Evolutionary conservation across 1,140 invertebrate species (phyloP).

Genomic region (Temnothorax nylanderi): DNA sequence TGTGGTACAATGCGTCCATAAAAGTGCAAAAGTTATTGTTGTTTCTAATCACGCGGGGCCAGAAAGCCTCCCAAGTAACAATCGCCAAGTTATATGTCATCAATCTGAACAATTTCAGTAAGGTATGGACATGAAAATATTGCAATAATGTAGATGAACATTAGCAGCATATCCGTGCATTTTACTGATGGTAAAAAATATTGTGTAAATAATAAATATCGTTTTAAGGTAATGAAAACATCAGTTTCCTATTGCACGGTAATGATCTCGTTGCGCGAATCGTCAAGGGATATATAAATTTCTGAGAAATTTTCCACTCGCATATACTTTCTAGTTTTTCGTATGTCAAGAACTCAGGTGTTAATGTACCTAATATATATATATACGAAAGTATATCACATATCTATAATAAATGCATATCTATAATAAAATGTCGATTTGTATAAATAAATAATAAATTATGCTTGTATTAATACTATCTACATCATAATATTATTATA

Average conservation of each 20-base stretch:
- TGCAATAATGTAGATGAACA: background rate
- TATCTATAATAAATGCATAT: too few relatives aligned
- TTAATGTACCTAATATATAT: background rate
- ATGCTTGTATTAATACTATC: too few relatives aligned
- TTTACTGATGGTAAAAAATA: background rate
- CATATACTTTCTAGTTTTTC: background rate
- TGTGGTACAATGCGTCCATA: constrained; percentile 22
- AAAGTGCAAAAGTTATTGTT: constrained; percentile 26
- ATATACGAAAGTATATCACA: too few relatives aligned
- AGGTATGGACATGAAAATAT: constrained; percentile 7
- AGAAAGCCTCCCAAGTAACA: background rate
- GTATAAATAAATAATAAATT: too few relatives aligned
- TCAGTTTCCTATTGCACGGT: constrained; percentile 35
- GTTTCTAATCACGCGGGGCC: constrained; percentile 13
- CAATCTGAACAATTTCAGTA: constrained; percentile 25
- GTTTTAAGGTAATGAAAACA: constrained; percentile 45
- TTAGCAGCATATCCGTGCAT: background rate
- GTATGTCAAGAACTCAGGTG: background rate
- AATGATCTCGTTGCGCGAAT: constrained; percentile 18
- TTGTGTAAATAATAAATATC: background rate
- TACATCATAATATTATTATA: too few relatives aligned
- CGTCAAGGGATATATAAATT: background rate
- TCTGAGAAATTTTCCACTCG: background rate
- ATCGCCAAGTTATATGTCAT: constrained; percentile 24
- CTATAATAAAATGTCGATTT: too few relatives aligned